Base-by-base conservation (phyloP, 2,113 vertebrate species). In the Sminthopsis crassicaudata region DNA sequence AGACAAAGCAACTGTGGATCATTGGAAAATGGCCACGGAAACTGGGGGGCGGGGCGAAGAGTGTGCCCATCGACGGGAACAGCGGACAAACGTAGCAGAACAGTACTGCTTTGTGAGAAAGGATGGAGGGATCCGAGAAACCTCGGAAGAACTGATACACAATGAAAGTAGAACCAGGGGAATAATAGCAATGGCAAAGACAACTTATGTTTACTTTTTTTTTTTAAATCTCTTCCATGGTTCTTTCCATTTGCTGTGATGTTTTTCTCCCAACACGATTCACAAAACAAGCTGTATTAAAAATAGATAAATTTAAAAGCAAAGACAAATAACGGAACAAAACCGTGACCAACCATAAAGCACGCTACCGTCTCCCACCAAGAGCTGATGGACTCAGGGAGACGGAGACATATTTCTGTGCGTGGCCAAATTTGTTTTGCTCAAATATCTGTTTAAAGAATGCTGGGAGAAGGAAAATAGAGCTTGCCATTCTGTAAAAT, bases 21-120 rank as follows among this genome's bases (percentile, higher is more conserved):
- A 52, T 96, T n/a, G 93, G 90, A 92, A 76, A 94, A 30, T 57
- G 94, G 94, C 94, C 1, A 36, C 2, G 6, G 36, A 42, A 84
- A 22, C 36, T n/a, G 24, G 23, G 3, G 27, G 57, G 10, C 1
- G 30, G 16, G 36, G 11, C 50, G 10, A 48, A 51, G 50, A 51
- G 50, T 51, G 50, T n/a, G 16, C 6, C 36, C 36, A 22, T 8
- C 36, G 7, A 76, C 1, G 67, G 5, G 67, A 84, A 42, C 8
- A 26, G n/a, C n/a, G 6, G 2, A 84, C 67, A 42, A 42, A 8
- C 19, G 67, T 76, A 42, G 42, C 2, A 42, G n/a, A 76, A 84
- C 23, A 84, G 36, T 42, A 42, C 8, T 84, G n/a, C 42, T 76
- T 42, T 42, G 42, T 23, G 22, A 42, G 67, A 84, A 84, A 84